Evolutionary conservation across 2,888 invertebrate genomes (phyloP), one percentile per base, ranked within the genome.

Genomic region (Pristionchus entomophagus): DNA sequence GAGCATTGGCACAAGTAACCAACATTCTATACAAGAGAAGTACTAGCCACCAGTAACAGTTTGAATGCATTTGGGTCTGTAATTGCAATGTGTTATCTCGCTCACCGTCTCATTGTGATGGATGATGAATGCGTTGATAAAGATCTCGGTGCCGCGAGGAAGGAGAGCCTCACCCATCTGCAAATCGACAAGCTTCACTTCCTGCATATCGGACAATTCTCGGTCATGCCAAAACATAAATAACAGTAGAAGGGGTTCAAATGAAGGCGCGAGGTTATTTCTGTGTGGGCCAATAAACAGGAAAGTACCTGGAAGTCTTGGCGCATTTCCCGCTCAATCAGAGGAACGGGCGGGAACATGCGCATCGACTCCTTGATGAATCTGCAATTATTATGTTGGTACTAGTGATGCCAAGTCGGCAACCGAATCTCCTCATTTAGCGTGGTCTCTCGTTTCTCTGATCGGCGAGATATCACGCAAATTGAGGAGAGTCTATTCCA

Each of bases 91-190:
- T 94, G 94, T 94, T 89, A 94, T 94, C 26, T 94, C 94, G 89
- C 95, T 94, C 51, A 94, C 94, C 90, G n/a, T 94, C 94, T 87
- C 94, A 86, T 94, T 91, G 38, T 91, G 87, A 86, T 94, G 94
- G 22, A 94, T 87, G 26, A 89, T 89, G 2, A 88, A 26, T 14
- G 86, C 56, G 10, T 35, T 26, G 4, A 86, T 65, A 10, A 78
- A 12, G 5, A 84, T 86, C 22, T 91, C 90, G 10, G 91, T 86
- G 19, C 92, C 93, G 69, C 91, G 89, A 0, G 92, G 90, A 29
- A 73, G 94, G 53, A 93, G 90, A 26, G 94, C 94, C 81, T 94
- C 94, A 4, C 91, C 89, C 83, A 92, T 88, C n/a, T n/a, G n/a
- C n/a, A n/a, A n/a, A n/a, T n/a, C n/a, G n/a, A n/a, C n/a, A n/a